Evolutionary conservation across 2,797 vertebrate genomes (phyloP).

Genomic region (Antennarius maculatus): DNA sequence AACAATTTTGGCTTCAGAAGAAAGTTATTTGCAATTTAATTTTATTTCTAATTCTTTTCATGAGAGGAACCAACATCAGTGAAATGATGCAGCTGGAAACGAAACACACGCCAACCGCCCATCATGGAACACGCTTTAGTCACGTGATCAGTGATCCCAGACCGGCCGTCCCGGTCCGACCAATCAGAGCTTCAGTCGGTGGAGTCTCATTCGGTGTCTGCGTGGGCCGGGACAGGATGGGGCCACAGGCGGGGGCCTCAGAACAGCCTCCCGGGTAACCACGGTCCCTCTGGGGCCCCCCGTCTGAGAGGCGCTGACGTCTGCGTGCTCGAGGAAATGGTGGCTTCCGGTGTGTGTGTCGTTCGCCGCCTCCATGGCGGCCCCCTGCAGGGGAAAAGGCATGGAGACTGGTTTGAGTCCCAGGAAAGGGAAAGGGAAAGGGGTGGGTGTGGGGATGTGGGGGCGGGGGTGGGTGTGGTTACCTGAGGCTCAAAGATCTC

Average conservation of each 20-base stretch:
- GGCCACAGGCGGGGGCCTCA: conserved; percentile 50
- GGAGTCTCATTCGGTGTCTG: conserved; percentile 56
- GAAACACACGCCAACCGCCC: not conserved
- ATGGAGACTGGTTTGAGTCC: no score
- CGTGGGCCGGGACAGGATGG: conserved; percentile 62
- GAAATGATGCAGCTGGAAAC: no score
- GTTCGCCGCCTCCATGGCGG: no score
- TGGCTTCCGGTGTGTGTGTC: no score
- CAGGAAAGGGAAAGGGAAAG: no score
- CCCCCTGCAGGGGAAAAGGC: no score
- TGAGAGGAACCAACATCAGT: no score
- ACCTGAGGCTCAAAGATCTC: conserved; percentile 77
- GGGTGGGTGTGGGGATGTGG: conserved; percentile 10
- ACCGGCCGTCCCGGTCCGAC: not conserved
- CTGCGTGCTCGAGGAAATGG: conserved; percentile 34
- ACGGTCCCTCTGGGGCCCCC: conserved; percentile 48
- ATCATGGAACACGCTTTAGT: conserved; percentile 17
- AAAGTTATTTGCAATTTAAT: no score
- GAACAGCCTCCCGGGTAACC: conserved; percentile 38
- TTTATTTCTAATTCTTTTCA: no score
- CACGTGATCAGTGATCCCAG: conserved; percentile 19
- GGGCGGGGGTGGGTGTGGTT: conserved; percentile 67
- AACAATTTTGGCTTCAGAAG: no score
- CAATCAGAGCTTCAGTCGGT: conserved; percentile 50
- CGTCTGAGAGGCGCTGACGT: not conserved